Evolutionary conservation across 2,888 invertebrate genomes (phyloP).

Genomic region (Lasioglossum malachurum): DNA sequence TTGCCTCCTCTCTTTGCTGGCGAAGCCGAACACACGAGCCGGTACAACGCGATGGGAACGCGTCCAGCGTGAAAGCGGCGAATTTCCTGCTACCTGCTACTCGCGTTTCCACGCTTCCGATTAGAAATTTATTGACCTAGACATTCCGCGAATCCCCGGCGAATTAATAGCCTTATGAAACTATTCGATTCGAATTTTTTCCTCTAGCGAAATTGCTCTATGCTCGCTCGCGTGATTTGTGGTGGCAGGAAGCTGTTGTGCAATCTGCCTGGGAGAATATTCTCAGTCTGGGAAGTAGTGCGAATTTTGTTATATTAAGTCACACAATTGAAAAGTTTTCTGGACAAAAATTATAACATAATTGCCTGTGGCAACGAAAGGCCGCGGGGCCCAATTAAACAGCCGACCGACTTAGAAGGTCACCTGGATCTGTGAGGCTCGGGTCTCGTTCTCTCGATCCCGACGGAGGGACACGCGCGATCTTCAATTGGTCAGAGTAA

Average conservation of each 20-base stretch:
- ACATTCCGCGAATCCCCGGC: not conserved
- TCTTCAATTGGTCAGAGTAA: slow-evolving; percentile 29
- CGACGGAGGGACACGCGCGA: slow-evolving; percentile 25
- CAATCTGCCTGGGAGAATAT: not conserved
- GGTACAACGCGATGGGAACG: slow-evolving; percentile 11
- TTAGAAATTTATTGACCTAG: slow-evolving; percentile 34
- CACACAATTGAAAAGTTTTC: not conserved
- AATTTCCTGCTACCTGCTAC: slow-evolving; percentile 1
- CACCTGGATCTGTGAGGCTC: not conserved
- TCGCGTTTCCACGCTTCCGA: slow-evolving; percentile 12
- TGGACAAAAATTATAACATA: not conserved
- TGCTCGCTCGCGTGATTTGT: not conserved
- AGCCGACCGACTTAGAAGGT: slow-evolving; percentile 18
- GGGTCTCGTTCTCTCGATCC: not conserved
- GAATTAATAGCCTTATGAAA: not conserved
- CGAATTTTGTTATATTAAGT: not conserved
- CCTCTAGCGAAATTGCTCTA: not conserved
- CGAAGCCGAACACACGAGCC: not conserved
- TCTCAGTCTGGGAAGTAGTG: not conserved
- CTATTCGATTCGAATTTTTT: not conserved
- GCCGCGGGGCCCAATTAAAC: slow-evolving; percentile 1
- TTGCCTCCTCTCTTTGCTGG: not conserved
- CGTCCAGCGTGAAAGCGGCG: slow-evolving; percentile 25
- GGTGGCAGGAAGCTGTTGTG: not conserved
- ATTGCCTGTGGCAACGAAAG: not conserved